Evolutionary conservation across 2,113 vertebrate species (phyloP), one percentile per base, ranked within the genome.

Genomic region (Corythaixoides concolor): DNA sequence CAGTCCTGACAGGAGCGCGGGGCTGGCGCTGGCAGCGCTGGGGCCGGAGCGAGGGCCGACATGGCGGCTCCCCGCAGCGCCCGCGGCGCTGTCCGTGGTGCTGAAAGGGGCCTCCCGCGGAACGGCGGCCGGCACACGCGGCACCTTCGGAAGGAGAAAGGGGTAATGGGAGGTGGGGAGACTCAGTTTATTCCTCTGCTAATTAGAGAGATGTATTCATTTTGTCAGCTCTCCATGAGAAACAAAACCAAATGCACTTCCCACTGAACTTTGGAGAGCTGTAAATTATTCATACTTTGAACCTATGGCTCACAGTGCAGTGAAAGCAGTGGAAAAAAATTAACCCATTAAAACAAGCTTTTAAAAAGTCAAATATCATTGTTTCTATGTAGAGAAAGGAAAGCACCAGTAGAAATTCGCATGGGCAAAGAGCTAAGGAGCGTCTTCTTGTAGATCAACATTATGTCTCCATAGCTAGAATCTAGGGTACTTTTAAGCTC

Each of bases 1-100:
- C 16, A 5, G 11, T 7, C 11, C 3, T 13, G 14, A 3, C 23
- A 23, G 20, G 21, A 5, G 3, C 8, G 6, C 8, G 0, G 14
- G 49, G 64, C 39, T 8, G 7, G 6, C 3, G 64, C 39, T 8
- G 7, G 6, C 3, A 10, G 12, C 5, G 17, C 32, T 12, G 19
- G 19, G 3, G 21, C 32, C 7, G 12, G 19, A 20, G 37, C 15
- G 19, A 23, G 3, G 26, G 19, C 22, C 19, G 55, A 58, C 18
- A 12, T 3, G 3, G 9, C 47, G 2, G 24, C 41, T 59, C 41
- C 19, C 39, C 16, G 16, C 19, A 47, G 8, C 4, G 1, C 16
- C 27, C 45, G 18, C 18, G 37, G 30, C 8, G 37, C 82, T 82
- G 41, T 69, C 80, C 15, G 2, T n/a, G 77, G 33, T 28, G 41